Conservation (phyloP, 2,113 vertebrate genomes). For the Alligator sinensis region DNA sequence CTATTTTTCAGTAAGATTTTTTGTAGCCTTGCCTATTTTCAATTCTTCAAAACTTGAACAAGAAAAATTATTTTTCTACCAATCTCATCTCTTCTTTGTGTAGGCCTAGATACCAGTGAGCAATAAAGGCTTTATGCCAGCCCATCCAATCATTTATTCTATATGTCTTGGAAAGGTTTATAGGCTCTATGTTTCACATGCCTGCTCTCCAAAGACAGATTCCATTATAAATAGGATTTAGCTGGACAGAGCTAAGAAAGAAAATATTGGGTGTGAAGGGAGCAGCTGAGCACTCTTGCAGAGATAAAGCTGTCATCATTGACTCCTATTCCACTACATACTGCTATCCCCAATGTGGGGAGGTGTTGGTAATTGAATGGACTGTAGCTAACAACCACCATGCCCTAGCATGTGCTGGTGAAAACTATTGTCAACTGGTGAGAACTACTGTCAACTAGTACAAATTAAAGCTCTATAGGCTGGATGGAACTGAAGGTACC, state of each 20-base stretch:
- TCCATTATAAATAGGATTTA: neutral
- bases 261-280: neutral
- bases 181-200: neutral
- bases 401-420: too few species aligned
- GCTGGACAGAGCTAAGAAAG: neutral
- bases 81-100: neutral
- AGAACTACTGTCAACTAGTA: neutral
- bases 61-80: neutral
- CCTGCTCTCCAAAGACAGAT: neutral
- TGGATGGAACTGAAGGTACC: neutral
- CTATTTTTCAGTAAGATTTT: neutral
- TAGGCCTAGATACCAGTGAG: neutral
- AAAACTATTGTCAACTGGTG: neutral
- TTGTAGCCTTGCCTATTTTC: neutral
- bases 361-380: neutral
- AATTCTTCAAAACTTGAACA: neutral
- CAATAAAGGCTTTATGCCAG: neutral
- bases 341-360: accelerated
- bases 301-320: neutral
- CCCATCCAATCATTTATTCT: neutral
- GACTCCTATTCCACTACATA: neutral
- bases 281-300: neutral
- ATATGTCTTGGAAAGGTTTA: neutral
- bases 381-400: neutral
- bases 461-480: neutral